These are phyloP conservation scores for Heterodera carotae DNA, from an alignment of 1,140 invertebrate species.

Conservation along the genomic window DNA sequence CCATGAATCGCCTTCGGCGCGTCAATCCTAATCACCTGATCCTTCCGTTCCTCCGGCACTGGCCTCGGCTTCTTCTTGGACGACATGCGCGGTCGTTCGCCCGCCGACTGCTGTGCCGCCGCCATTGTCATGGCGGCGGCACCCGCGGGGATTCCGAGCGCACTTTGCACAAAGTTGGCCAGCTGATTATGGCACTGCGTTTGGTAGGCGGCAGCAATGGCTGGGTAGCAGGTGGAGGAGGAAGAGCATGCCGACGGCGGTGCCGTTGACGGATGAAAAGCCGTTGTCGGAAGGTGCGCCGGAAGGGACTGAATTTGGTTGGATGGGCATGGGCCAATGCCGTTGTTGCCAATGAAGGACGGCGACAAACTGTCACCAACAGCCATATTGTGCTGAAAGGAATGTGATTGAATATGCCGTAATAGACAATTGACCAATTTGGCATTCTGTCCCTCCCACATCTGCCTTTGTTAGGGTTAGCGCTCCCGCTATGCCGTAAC, in stretches of 20 bases:
- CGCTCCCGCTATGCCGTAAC: too few species aligned
- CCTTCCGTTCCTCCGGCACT: slow-evolving; percentile 28
- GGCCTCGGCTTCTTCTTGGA: slow-evolving; percentile 18
- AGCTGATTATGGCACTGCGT: background rate
- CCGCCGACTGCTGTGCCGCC: background rate
- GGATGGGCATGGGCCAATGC: background rate
- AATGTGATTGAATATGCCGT: too few species aligned
- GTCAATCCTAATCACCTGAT: slow-evolving; percentile 2
- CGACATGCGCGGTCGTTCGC: background rate
- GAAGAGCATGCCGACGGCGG: too few species aligned
- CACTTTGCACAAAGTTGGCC: slow-evolving; percentile 17
- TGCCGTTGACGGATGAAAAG: background rate
- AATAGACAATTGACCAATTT: too few species aligned
- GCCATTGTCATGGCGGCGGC: background rate
- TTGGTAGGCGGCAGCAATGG: slow-evolving; percentile 16
- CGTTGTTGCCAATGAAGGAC: background rate
- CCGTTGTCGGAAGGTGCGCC: too few species aligned
- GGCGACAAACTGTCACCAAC: background rate
- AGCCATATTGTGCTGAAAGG: background rate
- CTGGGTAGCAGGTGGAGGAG: background rate
- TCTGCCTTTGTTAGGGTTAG: too few species aligned
- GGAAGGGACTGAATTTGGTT: background rate
- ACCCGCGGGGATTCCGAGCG: background rate
- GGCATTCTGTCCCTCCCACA: too few species aligned
- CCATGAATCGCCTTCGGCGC: too few species aligned